Conservation (phyloP, 2,888 invertebrate genomes). For the Ophioninae sp. region DNA sequence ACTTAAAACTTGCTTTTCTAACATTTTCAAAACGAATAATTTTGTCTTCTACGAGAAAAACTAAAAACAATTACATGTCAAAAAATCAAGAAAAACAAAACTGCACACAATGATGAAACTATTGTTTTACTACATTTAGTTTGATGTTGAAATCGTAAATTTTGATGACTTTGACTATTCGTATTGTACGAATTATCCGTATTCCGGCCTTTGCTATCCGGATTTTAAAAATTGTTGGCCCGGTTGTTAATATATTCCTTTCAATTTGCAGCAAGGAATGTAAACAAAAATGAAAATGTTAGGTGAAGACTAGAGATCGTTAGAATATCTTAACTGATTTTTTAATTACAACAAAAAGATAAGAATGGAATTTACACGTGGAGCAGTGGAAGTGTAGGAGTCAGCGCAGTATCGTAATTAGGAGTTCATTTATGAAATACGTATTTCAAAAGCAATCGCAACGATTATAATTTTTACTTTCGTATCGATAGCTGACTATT, state of each 20-base stretch:
- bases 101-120: too few species aligned
- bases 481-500: conserved; percentile 1
- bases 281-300: neutral
- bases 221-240: neutral
- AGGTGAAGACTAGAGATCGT: neutral
- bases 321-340: neutral
- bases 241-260: neutral
- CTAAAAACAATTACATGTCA: too few species aligned
- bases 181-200: too few species aligned
- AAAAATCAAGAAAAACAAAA: too few species aligned
- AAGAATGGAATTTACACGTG: neutral
- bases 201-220: too few species aligned
- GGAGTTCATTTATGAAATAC: neutral
- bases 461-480: neutral
- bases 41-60: too few species aligned
- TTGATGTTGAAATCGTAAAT: too few species aligned
- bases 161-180: too few species aligned
- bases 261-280: neutral
- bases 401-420: neutral
- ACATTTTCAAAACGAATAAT: too few species aligned
- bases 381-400: neutral
- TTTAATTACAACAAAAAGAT: neutral
- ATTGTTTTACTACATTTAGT: too few species aligned
- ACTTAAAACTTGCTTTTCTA: too few species aligned
- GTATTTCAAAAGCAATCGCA: neutral